These are phyloP conservation scores for Anhinga anhinga DNA, from an alignment of 2,113 vertebrate species.

Conservation along the genomic window DNA sequence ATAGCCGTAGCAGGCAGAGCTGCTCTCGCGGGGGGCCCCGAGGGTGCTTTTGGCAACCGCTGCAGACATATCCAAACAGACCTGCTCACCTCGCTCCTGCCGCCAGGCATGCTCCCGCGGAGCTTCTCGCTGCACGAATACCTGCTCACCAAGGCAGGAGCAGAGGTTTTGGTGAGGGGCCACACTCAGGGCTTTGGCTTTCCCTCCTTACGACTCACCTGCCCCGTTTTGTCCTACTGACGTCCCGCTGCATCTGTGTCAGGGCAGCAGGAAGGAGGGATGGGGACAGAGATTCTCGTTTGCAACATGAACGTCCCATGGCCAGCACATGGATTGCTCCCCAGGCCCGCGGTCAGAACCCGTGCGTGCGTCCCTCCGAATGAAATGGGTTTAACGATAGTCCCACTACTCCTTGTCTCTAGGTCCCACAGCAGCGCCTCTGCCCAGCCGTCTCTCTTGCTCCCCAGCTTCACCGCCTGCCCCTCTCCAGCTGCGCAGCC, in stretches of 20 bases:
- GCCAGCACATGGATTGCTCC: too few relatives aligned
- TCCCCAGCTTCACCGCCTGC: background rate
- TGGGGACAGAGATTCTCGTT: background rate
- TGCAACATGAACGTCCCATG: background rate
- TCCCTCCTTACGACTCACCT: background rate
- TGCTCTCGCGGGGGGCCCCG: background rate
- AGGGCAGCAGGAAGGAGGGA: background rate
- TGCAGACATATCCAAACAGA: background rate
- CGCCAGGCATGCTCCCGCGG: background rate
- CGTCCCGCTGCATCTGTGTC: accelerated
- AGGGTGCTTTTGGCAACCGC: background rate
- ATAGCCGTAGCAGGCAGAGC: background rate
- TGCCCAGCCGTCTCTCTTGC: background rate
- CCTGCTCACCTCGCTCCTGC: background rate
- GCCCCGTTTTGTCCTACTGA: background rate
- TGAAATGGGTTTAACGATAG: background rate
- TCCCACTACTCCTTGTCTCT: background rate
- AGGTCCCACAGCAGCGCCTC: background rate
- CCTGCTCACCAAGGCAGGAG: background rate
- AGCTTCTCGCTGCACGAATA: background rate
- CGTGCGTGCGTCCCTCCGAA: background rate
- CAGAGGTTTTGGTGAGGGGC: background rate
- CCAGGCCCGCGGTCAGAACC: background rate
- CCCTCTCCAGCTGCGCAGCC: background rate
- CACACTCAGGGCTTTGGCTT: background rate